A percentile compares a stretch with the other conserved stretches of the same genome.
Conservation (phyloP, 2,113 vertebrate genomes). For the Tragelaphus strepsiceros region DNA sequence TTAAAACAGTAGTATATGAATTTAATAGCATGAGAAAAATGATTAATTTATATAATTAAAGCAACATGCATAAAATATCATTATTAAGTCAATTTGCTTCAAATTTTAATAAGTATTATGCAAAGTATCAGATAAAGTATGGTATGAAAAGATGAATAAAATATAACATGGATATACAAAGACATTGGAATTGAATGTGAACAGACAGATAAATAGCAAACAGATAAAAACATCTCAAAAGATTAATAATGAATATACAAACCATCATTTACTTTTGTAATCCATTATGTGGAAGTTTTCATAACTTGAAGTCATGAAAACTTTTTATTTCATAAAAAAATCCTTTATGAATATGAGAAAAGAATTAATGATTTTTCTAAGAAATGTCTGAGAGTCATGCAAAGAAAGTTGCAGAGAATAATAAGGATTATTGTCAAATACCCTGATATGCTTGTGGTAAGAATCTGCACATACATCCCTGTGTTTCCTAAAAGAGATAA, state of each 20-base stretch:
- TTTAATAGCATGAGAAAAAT: neutral
- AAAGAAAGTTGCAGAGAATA: neutral
- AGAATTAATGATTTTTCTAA: neutral
- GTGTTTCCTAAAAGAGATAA: neutral
- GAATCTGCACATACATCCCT: neutral
- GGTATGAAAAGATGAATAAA: neutral
- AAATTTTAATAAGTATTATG: neutral
- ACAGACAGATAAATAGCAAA: neutral
- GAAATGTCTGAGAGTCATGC: neutral
- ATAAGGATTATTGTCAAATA: neutral
- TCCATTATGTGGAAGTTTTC: neutral
- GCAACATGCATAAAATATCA: neutral
- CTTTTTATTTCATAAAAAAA: neutral
- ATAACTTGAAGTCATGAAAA: neutral
- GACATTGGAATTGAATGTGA: neutral
- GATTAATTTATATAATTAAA: slow-evolving; percentile 20
- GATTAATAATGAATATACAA: neutral
- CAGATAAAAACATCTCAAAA: neutral
- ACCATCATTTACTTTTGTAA: neutral
- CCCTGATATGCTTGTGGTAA: neutral
- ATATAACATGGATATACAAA: neutral
- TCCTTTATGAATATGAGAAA: neutral
- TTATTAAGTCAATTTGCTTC: neutral
- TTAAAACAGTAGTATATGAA: neutral
- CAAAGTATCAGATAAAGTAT: neutral